A percentile compares a stretch with the other conserved stretches of the same genome.
Evolutionary conservation across 2,797 vertebrate genomes (phyloP).

Genomic region (Alfaro cultratus): DNA sequence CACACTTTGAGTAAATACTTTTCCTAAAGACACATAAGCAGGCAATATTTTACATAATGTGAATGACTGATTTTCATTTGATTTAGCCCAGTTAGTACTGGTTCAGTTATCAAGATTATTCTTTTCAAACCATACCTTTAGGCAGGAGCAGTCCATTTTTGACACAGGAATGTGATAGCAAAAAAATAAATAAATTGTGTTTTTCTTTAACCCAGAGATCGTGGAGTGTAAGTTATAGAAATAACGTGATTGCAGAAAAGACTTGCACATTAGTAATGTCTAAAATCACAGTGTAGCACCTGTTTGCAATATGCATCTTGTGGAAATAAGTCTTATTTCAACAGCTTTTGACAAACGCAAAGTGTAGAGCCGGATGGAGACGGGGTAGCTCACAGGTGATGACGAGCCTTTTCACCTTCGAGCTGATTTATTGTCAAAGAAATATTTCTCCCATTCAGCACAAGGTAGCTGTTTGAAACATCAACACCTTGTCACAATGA

Average conservation of each 20-base stretch:
- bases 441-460: conserved; percentile 5
- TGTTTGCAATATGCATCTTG: neutral
- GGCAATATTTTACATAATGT: neutral
- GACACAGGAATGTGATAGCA: neutral
- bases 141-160: neutral
- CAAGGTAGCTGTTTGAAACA: neutral
- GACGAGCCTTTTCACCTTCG: neutral
- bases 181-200: neutral
- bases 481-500: conserved; percentile 4
- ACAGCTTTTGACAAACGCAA: neutral
- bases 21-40: neutral
- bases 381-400: neutral
- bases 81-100: neutral
- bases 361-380: neutral
- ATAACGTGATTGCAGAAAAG: neutral
- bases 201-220: neutral
- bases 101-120: neutral
- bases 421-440: neutral
- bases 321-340: neutral
- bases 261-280: neutral
- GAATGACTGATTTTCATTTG: neutral
- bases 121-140: neutral
- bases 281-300: neutral
- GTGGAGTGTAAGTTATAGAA: neutral
- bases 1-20: neutral